Conservation (phyloP, 2,888 invertebrate genomes). For the Lysandra coridon region DNA sequence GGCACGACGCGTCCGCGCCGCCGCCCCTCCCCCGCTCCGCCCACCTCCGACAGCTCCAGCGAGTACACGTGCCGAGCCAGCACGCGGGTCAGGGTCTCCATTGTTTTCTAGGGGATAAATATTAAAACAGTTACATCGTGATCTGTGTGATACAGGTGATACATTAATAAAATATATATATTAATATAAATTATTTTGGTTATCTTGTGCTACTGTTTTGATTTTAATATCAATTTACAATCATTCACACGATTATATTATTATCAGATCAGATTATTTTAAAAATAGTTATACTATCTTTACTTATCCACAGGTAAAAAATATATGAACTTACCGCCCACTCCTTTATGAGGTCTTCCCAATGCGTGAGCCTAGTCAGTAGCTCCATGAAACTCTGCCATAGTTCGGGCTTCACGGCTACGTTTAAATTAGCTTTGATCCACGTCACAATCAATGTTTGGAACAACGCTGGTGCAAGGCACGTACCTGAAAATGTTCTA, state of each 20-base stretch:
- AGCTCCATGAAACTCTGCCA: slow-evolving; percentile 97
- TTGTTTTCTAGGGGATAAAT: slow-evolving; percentile 86
- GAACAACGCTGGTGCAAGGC: slow-evolving; percentile 91
- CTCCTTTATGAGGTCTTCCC: slow-evolving; percentile 96
- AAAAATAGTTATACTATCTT: too few relatives aligned
- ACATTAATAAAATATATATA: background rate
- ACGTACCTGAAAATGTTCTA: slow-evolving; percentile 79
- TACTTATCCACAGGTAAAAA: background rate
- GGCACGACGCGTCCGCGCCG: slow-evolving; percentile 42
- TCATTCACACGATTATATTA: too few relatives aligned
- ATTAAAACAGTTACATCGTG: too few relatives aligned
- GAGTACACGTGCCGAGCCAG: slow-evolving; percentile 97
- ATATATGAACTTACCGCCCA: slow-evolving; percentile 88
- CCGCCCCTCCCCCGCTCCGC: slow-evolving; percentile 50
- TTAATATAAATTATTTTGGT: background rate
- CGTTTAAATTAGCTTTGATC: slow-evolving; percentile 98
- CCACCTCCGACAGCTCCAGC: slow-evolving; percentile 94
- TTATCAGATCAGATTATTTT: too few relatives aligned
- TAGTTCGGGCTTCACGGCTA: slow-evolving; percentile 91
- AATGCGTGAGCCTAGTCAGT: slow-evolving; percentile 92
- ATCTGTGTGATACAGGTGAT: background rate
- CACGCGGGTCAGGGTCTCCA: slow-evolving; percentile 97
- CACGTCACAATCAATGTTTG: slow-evolving; percentile 98
- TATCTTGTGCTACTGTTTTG: slow-evolving; percentile 6
- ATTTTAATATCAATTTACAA: background rate